Evolutionary conservation across 2,888 invertebrate genomes (phyloP).

Genomic region (Luffia ferchaultella): DNA sequence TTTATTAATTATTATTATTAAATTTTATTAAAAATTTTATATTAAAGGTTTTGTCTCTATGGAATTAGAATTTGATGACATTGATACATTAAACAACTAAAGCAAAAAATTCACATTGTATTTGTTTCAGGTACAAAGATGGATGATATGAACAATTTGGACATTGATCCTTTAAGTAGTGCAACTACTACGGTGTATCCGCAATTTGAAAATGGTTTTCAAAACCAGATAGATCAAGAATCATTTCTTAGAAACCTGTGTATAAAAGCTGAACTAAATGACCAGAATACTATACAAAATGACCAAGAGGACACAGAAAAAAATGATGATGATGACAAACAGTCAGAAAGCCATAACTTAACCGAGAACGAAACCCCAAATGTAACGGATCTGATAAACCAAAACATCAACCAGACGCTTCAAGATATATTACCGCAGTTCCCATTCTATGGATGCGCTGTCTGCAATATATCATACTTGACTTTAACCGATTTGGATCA

Average conservation of each 20-base stretch:
- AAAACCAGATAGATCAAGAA: background rate
- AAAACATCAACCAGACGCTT: background rate
- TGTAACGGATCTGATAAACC: background rate
- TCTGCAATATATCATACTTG: slow-evolving; percentile 40
- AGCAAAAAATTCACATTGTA: no score
- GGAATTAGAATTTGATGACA: no score
- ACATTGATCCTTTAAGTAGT: background rate
- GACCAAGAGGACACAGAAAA: background rate
- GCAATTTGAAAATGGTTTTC: background rate
- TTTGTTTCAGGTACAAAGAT: no score
- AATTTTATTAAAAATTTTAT: no score
- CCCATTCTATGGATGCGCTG: slow-evolving; percentile 46
- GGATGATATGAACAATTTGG: background rate
- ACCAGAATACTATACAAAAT: background rate
- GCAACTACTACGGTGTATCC: background rate
- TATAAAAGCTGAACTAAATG: background rate
- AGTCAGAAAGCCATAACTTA: background rate
- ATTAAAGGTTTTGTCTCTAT: no score
- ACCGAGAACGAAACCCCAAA: background rate
- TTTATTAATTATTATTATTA: no score
- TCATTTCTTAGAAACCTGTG: background rate
- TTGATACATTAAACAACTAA: no score
- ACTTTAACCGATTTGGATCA: slow-evolving; percentile 34
- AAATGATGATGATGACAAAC: background rate
- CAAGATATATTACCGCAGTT: slow-evolving; percentile 19